Conservation (phyloP, 2,797 vertebrate species). For the Thripadectes ignobilis region DNA sequence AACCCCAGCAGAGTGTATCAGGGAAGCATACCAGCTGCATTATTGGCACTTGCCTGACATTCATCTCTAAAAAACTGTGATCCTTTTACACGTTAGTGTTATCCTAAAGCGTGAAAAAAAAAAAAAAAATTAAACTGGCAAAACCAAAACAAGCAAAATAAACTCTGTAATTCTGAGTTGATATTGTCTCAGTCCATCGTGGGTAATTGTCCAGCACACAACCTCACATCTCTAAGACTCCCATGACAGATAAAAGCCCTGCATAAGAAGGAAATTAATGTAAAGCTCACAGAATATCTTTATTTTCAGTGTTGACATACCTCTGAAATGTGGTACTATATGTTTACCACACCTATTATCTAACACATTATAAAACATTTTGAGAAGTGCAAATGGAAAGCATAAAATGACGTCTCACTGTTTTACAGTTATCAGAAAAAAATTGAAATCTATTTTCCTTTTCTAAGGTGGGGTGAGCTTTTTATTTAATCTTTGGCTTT, state of each 20-base stretch:
- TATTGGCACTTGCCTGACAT: not conserved
- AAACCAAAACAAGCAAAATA: not conserved
- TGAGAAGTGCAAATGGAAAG: not conserved
- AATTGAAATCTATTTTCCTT: not conserved
- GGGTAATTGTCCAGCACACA: not conserved
- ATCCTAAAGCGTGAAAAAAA: not conserved
- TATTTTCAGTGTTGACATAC: not conserved
- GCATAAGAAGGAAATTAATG: not conserved
- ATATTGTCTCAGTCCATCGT: not conserved
- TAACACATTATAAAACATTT: not conserved
- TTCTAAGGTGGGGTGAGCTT: not conserved
- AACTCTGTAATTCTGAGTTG: not conserved
- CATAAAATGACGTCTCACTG: not conserved
- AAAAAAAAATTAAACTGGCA: not conserved
- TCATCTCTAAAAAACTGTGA: not conserved
- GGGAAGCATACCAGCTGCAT: fast-evolving
- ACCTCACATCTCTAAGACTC: not conserved
- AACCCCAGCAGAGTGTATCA: not conserved
- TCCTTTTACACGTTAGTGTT: not conserved
- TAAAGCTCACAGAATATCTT: not conserved
- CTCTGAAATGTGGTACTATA: not conserved
- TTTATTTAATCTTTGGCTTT: not conserved
- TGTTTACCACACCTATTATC: not conserved
- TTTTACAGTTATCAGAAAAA: not conserved
- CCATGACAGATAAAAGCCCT: not conserved